Percentiles rank a stretch among this genome's conserved stretches.
Evolutionary conservation across 2,797 vertebrate genomes (phyloP).

Genomic region (Geotrypetes seraphini): DNA sequence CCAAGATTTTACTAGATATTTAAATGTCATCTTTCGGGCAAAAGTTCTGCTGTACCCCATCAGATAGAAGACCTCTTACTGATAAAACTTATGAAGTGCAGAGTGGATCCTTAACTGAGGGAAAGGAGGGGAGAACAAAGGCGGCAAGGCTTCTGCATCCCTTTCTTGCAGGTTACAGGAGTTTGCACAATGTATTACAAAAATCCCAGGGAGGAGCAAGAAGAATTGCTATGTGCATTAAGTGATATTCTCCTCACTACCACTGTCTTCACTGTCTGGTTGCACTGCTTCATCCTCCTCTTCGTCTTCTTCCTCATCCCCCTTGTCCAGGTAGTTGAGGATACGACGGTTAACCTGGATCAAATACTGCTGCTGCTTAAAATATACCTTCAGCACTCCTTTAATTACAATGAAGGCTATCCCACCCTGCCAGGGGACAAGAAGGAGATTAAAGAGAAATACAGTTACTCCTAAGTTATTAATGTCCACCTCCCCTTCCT

Average conservation of each 20-base stretch:
- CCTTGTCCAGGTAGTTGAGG: constrained; percentile 49
- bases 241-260: constrained; percentile 31
- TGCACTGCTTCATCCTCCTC: constrained; percentile 17
- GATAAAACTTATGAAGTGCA: too few species aligned
- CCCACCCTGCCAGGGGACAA: constrained; percentile 47
- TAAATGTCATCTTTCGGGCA: too few species aligned
- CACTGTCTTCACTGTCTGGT: constrained; percentile 42
- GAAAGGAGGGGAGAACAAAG: too few species aligned
- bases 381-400: constrained; percentile 61
- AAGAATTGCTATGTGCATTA: neutral
- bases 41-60: too few species aligned
- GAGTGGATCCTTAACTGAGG: too few species aligned
- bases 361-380: constrained; percentile 62
- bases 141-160: too few species aligned
- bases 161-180: too few species aligned
- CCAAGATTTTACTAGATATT: too few species aligned
- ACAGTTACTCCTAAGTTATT: neutral
- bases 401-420: constrained; percentile 61
- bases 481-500: neutral
- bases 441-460: neutral
- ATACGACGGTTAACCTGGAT: constrained; percentile 55
- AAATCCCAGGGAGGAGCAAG: too few species aligned
- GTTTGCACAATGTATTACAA: too few species aligned
- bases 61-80: too few species aligned
- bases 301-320: constrained; percentile 1